A percentile compares a stretch with the other conserved stretches of the same genome.
Evolutionary conservation across 2,113 vertebrate genomes (phyloP).

Genomic region (Notothenia rossii): DNA sequence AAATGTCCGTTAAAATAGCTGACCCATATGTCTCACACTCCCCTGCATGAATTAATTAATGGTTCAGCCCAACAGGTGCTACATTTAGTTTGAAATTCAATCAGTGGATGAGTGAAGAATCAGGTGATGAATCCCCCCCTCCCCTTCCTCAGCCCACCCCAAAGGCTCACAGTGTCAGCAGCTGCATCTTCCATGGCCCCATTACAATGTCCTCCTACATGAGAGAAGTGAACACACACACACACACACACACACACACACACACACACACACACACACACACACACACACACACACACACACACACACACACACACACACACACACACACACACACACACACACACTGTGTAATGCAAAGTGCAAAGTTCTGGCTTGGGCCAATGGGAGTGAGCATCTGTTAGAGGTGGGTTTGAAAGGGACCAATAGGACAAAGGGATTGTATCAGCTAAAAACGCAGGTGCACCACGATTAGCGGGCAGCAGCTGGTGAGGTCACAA

Average conservation of each 20-base stretch:
- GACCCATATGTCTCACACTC: neutral
- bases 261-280: constrained; percentile 15
- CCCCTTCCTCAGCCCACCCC: neutral
- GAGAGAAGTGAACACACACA: neutral
- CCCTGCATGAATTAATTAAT: constrained; percentile 9
- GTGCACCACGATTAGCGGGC: constrained; percentile 65
- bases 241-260: constrained; percentile 17
- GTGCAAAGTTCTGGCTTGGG: constrained; percentile 24
- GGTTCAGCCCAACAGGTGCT: constrained; percentile 50
- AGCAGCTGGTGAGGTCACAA: constrained; percentile 75
- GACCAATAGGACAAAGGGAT: constrained; percentile 67
- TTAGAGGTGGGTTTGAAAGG: constrained; percentile 57
- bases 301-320: constrained; percentile 13
- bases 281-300: neutral
- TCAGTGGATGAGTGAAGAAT: constrained; percentile 27
- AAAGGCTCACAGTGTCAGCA: constrained; percentile 44
- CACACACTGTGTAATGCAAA: constrained; percentile 44
- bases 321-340: constrained; percentile 14
- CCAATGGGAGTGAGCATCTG: constrained; percentile 58
- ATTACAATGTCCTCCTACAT: constrained; percentile 30
- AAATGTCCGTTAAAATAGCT: constrained; percentile 2
- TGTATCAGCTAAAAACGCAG: constrained; percentile 67
- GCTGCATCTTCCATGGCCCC: constrained; percentile 59
- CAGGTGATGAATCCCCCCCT: constrained; percentile 28
- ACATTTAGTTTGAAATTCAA: constrained; percentile 41